Evolutionary conservation across 53 echinoderm and acorn worm species (phyloP), one percentile per base, ranked within the genome.

Genomic region (Glandiceps talaboti): DNA sequence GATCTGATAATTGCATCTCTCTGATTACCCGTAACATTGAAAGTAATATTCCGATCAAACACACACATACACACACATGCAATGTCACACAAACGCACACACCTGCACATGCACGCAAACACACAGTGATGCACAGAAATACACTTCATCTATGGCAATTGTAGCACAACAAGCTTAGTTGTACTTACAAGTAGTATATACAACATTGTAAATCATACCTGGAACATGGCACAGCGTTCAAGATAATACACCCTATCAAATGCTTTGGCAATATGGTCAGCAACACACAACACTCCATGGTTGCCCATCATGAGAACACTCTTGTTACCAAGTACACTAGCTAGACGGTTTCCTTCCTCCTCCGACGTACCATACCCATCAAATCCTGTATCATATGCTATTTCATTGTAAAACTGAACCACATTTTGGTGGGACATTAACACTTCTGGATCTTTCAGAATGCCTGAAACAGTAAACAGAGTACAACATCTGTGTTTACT

Each of bases 241-340:
- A 97, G 78, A 75, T 93, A 93, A 33, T 97, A 97, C 28, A 91
- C 74, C 1, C 81, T 78, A 79, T 93, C 89, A 30, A 97, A 91
- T 1, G 83, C 93, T 28, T 86, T 77, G 27, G 91, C 89, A 1
- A 84, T 82, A 12, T 85, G 83, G 14, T 33, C 27, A 1, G 92
- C 93, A 1, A 84, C 84, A 1, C 85, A 83, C 26, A 89, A 74
- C 14, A 93, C 74, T 14, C 97, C 97, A 84, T 97, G 97, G 79
- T 97, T 89, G 1, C 97, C 91, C 89, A 93, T 85, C 27, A 97
- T 26, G 80, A 93, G 79, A 30, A 97, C 83, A 25, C 89, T 81
- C 20, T 91, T 88, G 74, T 77, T 84, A 14, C 74, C 79, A 6
- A 97, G 33, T 14, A 80, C 80, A 30, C 80, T 73, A 0, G 89